These are phyloP conservation scores for Xanthorhoe designata DNA, from an alignment of 2,888 invertebrate species.

Conservation along the genomic window DNA sequence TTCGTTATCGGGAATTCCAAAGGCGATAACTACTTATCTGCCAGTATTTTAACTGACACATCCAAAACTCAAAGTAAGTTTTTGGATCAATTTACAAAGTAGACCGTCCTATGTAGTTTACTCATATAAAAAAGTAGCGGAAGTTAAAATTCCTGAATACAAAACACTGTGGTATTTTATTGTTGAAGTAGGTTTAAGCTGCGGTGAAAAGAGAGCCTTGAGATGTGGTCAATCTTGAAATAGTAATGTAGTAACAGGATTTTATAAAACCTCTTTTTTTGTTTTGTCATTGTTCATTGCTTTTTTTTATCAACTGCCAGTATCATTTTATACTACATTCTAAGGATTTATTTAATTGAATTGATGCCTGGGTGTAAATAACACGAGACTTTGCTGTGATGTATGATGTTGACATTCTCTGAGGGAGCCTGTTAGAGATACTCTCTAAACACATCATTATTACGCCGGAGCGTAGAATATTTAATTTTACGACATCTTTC, in stretches of 20 bases:
- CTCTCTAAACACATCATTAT: slow-evolving; percentile 39
- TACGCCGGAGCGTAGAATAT: slow-evolving; percentile 39
- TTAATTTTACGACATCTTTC: slow-evolving; percentile 43
- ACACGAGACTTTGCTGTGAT: slow-evolving; percentile 52
- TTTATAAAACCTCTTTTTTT: not conserved
- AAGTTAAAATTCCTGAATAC: not conserved
- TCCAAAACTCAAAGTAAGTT: not conserved
- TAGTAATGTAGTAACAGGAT: not conserved
- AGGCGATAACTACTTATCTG: slow-evolving; percentile 78
- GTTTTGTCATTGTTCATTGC: not conserved
- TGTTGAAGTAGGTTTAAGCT: not conserved
- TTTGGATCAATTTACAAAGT: not conserved
- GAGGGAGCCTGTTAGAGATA: slow-evolving; percentile 39
- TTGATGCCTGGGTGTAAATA: slow-evolving; percentile 3
- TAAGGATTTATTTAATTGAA: not conserved
- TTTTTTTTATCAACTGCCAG: not conserved
- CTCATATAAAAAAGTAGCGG: too few relatives aligned
- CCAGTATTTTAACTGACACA: slow-evolving; percentile 40
- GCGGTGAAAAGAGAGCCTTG: not conserved
- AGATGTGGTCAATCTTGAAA: not conserved
- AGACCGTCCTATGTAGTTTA: too few relatives aligned
- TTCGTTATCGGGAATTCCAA: slow-evolving; percentile 75
- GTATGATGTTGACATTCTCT: slow-evolving; percentile 52
- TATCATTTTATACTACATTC: not conserved
- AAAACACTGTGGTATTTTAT: not conserved